Percentiles rank a stretch among this genome's conserved stretches.
phyloP scores from a whole-genome alignment of 2,888 invertebrate genomes.

The Erannis defoliaria region DNA sequence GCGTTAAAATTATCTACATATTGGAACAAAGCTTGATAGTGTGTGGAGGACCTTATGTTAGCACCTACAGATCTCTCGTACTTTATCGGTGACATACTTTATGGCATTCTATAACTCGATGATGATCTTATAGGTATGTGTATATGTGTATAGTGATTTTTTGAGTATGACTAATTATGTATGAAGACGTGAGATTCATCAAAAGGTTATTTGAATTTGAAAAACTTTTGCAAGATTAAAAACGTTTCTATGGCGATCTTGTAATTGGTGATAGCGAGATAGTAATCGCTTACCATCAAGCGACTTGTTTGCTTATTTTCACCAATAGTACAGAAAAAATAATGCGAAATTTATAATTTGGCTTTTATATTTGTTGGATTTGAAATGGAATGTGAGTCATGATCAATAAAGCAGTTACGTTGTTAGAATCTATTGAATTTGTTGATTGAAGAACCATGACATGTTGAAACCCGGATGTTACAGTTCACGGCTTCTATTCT shows the following conservation, averaged over 20 bases:
- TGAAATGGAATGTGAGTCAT: slow-evolving; percentile 37
- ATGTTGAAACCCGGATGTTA: slow-evolving; percentile 12
- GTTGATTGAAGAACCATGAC: slow-evolving; percentile 12
- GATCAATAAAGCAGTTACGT: not conserved
- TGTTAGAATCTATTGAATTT: slow-evolving; percentile 1
- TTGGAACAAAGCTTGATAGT: slow-evolving; percentile 31
- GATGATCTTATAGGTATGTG: slow-evolving; percentile 47
- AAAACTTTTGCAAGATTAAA: not conserved
- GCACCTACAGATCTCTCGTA: slow-evolving; percentile 25
- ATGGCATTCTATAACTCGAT: slow-evolving; percentile 20
- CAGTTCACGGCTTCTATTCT: not conserved
- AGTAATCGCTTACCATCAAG: not conserved
- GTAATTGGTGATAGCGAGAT: not conserved
- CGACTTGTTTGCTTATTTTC: not conserved
- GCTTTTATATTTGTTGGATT: slow-evolving; percentile 15
- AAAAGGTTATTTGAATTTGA: not conserved
- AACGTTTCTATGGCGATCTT: not conserved
- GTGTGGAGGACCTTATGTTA: slow-evolving; percentile 19
- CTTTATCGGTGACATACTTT: slow-evolving; percentile 25
- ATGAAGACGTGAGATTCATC: not conserved
- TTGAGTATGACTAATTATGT: slow-evolving; percentile 28
- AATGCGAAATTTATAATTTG: not conserved
- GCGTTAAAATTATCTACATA: slow-evolving; percentile 11
- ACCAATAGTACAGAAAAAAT: too few relatives aligned
- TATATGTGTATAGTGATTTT: slow-evolving; percentile 26